Percentiles rank a stretch among this genome's conserved stretches.
Conservation (phyloP, 2,113 vertebrate genomes). For the Zingel zingel region DNA sequence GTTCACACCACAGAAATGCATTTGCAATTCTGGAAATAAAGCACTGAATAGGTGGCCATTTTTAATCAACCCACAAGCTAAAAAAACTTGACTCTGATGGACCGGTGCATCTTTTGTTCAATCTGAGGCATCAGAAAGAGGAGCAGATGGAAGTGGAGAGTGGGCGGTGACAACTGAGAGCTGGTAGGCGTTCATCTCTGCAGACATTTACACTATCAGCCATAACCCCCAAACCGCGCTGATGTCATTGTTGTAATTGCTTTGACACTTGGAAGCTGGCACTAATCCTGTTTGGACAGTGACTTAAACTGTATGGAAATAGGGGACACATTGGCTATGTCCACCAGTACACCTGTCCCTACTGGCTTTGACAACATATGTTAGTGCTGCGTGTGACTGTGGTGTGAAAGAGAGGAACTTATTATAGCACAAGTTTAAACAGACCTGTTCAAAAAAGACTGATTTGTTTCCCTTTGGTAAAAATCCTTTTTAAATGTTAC, state of each 20-base stretch:
- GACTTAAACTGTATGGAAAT: slow-evolving; percentile 68
- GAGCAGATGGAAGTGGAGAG: slow-evolving; percentile 68
- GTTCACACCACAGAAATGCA: slow-evolving; percentile 14
- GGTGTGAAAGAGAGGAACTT: slow-evolving; percentile 24
- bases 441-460: slow-evolving; percentile 9
- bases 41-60: slow-evolving; percentile 14
- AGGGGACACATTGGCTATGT: slow-evolving; percentile 52
- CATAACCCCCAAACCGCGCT: slow-evolving; percentile 63
- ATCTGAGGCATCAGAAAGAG: slow-evolving; percentile 43
- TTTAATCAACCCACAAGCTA: slow-evolving; percentile 44
- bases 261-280: slow-evolving; percentile 75
- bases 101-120: slow-evolving; percentile 44
- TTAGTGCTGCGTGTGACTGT: slow-evolving; percentile 27
- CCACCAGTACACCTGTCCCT: slow-evolving; percentile 55
- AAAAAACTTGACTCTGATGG: slow-evolving; percentile 49
- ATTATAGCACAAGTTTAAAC: slow-evolving; percentile 32
- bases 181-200: slow-evolving; percentile 57
- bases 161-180: slow-evolving; percentile 59
- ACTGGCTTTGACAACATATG: slow-evolving; percentile 54
- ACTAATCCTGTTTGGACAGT: slow-evolving; percentile 77
- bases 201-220: slow-evolving; percentile 70
- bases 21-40: slow-evolving; percentile 19
- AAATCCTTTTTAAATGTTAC: slow-evolving; percentile 43
- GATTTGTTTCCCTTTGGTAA: slow-evolving; percentile 28
- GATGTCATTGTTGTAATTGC: slow-evolving; percentile 77